These are phyloP conservation scores for Cyphomyrus plagiostoma DNA, from an alignment of 2,113 vertebrate genomes.

Conservation along the genomic window DNA sequence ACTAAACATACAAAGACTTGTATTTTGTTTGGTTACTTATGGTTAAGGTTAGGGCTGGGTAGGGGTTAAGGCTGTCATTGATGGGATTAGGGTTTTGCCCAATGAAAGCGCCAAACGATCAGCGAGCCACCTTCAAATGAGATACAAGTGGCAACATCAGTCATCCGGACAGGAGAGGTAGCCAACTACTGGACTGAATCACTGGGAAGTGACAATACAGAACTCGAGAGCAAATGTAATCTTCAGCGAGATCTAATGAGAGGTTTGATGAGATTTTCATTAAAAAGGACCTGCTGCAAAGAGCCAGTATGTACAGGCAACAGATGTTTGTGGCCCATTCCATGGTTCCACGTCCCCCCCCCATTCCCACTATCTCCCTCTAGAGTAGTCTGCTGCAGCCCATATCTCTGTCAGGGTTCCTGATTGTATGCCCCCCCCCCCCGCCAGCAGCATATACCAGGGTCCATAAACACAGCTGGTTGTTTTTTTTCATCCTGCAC, in stretches of 20 bases:
- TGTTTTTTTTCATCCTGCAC: neutral
- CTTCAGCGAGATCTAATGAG: neutral
- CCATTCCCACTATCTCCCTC: neutral
- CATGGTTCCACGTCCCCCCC: too few relatives aligned
- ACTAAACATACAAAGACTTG: too few relatives aligned
- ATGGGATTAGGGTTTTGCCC: neutral
- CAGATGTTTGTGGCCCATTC: neutral
- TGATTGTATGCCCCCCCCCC: too few relatives aligned
- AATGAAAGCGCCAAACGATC: neutral
- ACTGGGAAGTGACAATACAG: too few relatives aligned
- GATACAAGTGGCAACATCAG: neutral
- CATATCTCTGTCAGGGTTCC: neutral
- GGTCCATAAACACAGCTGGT: neutral
- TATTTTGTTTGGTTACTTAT: too few relatives aligned
- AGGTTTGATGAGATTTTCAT: neutral
- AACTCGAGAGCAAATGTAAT: neutral
- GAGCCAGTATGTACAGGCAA: neutral
- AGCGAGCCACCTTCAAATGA: neutral
- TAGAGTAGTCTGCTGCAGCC: neutral
- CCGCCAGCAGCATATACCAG: neutral
- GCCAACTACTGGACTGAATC: neutral
- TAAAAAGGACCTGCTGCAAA: neutral
- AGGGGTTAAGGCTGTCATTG: too few relatives aligned
- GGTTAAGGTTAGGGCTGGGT: too few relatives aligned
- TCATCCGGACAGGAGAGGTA: neutral